Base-by-base conservation (phyloP, 2,113 vertebrate species). In the Nycticorax nycticorax region DNA sequence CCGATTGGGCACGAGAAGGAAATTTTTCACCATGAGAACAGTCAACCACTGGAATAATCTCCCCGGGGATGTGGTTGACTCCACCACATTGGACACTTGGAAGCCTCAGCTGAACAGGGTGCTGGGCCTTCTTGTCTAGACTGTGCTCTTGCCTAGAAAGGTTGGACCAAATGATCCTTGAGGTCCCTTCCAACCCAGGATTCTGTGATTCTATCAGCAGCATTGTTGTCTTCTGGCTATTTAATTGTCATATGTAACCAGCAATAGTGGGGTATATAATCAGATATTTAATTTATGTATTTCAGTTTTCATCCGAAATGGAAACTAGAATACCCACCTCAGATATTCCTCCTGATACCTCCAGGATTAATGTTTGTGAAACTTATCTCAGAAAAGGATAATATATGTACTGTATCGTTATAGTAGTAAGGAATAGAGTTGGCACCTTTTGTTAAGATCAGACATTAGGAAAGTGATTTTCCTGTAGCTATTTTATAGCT, bases 261-360 rank as follows among this genome's bases (percentile, higher is more conserved):
- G 33, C 3, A 3, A 3, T 10, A 53, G 27, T 1, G 21, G 35
- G 23, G 3, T 26, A 4, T 14, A 7, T 48, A 39, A 43, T 57
- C 41, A 63, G 41, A 11, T 37, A 16, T 27, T 82, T 33, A 39
- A n/a, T 74, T 57, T 66, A 8, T 20, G 35, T 11, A 12, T 37
- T 37, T 48, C 28, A 12, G 11, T 45, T 69, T 52, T 67, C 18
- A 41, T 43, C 39, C 68, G 33, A 18, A 76, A 56, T 48, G 20
- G 66, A 37, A 67, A 9, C 20, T 26, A 3, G 32, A 82, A 2
- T 10, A 52, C 16, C 15, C 16, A 13, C 13, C 28, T 78, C 20
- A 67, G 69, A 13, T 37, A 30, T 13, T 85, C 14, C 22, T 78
- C 24, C 66, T 63, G 47, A 39, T 56, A 47, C 8, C 71, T 23